Base-by-base conservation (phyloP, 2,797 vertebrate genomes). In the Garrulus glandarius region DNA sequence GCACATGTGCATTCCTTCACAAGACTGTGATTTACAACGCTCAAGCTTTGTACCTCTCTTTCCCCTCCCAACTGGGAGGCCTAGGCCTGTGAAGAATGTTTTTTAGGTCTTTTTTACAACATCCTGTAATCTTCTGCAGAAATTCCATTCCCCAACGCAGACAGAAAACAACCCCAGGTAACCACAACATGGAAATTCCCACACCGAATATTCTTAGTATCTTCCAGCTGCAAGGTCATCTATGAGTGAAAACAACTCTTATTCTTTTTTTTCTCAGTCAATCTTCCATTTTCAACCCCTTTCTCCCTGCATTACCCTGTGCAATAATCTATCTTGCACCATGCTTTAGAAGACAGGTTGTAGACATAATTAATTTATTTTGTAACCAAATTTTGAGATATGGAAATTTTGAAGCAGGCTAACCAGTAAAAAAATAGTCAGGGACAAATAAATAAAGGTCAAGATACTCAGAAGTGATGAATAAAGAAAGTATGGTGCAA, bases 121-220 rank as follows among this genome's bases (percentile, higher is more conserved):
- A 39, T 53, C 29, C 6, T 46, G 15, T 53, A 46, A 5, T 46
- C 55, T 53, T 46, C 29, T 34, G 29, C 24, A 47, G 39, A 34
- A 61, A 47, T 69, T 53, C 9, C 6, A 34, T 16, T 77, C 16
- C 19, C 6, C 6, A 8, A 18, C 13, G 14, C 29, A 39, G 30
- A 34, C 14, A 53, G 30, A 69, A 52, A 69, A 53, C 43, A 47
- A 34, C 6, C 2, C 14, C 13, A 34, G 9, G 39, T 20, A 34
- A 46, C 7, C 63, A 26, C 15, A 52, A 6, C 24, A 4, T 53
- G 16, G 53, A 61, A 53, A 53, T 15, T 30, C 9, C 29, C 47
- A 24, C 34, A 34, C 9, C 0, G 0, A 77, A 39, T 47, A 34
- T 21, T 69, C 34, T 39, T 46, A 21, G 3, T 0, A 1, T 46